phyloP scores from a whole-genome alignment of 2,113 vertebrate genomes.

The Menura novaehollandiae region DNA sequence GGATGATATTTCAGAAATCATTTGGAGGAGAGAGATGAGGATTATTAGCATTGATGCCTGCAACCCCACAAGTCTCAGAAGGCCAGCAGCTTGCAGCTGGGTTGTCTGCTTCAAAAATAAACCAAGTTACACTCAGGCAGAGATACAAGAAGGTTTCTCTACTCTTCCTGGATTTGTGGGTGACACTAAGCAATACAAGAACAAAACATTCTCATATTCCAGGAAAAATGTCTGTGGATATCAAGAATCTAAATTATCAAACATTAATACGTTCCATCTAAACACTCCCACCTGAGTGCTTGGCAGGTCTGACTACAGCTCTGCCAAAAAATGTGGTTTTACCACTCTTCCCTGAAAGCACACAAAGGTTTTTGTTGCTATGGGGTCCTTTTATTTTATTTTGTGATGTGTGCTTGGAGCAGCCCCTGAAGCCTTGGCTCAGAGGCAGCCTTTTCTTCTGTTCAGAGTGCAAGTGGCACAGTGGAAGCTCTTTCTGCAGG shows the following conservation, averaged over 20 bases:
- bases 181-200: not conserved
- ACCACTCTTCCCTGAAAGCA: not conserved
- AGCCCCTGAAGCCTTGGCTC: not conserved
- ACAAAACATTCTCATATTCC: not conserved
- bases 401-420: not conserved
- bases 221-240: not conserved
- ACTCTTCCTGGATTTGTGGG: not conserved
- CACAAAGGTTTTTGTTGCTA: not conserved
- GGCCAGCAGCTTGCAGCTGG: not conserved
- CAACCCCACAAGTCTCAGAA: not conserved
- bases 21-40: not conserved
- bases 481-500: not conserved
- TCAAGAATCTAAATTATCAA: not conserved
- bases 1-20: not conserved
- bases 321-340: not conserved
- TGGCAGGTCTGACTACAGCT: not conserved
- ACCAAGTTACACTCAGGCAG: not conserved
- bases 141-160: not conserved
- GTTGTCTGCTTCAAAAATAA: not conserved
- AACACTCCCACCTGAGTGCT: not conserved
- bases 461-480: rapidly evolving
- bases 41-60: not conserved
- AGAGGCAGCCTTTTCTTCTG: not conserved
- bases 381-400: not conserved
- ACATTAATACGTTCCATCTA: not conserved